phyloP scores from a whole-genome alignment of 2,113 vertebrate species.

The Ondatra zibethicus region DNA sequence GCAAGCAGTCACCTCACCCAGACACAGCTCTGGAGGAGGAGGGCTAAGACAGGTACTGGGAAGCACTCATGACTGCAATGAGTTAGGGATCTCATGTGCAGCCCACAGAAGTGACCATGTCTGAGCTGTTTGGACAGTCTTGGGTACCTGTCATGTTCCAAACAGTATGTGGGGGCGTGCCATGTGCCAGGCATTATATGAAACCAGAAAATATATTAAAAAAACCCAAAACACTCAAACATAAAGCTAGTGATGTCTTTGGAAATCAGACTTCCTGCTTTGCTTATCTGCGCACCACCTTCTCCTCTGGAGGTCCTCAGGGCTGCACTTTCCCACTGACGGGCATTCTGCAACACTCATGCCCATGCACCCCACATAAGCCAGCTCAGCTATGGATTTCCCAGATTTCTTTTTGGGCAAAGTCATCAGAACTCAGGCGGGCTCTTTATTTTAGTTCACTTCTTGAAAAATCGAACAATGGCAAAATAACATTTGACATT shows the following conservation, averaged over 20 bases:
- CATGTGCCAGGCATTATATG: background rate
- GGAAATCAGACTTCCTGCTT: background rate
- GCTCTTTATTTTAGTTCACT: background rate
- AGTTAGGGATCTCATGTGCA: background rate
- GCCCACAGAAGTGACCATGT: background rate
- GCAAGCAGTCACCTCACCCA: fast-evolving
- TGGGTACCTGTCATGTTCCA: background rate
- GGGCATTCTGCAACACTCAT: fast-evolving
- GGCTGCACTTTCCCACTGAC: no score
- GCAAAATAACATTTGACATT: background rate
- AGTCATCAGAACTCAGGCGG: background rate
- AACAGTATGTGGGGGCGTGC: background rate
- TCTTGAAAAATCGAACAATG: background rate
- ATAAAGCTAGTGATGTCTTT: background rate
- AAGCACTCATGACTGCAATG: fast-evolving
- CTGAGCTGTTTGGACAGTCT: background rate
- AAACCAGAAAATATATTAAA: no score
- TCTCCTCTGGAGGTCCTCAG: background rate
- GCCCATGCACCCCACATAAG: background rate
- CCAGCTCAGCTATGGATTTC: background rate
- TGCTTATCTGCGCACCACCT: background rate
- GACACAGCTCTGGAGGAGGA: background rate
- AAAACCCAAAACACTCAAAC: background rate
- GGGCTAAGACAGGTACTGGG: background rate
- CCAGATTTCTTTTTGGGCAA: background rate